phyloP scores from a whole-genome alignment of 2,888 invertebrate genomes.

The Ormyrus thymus region DNA sequence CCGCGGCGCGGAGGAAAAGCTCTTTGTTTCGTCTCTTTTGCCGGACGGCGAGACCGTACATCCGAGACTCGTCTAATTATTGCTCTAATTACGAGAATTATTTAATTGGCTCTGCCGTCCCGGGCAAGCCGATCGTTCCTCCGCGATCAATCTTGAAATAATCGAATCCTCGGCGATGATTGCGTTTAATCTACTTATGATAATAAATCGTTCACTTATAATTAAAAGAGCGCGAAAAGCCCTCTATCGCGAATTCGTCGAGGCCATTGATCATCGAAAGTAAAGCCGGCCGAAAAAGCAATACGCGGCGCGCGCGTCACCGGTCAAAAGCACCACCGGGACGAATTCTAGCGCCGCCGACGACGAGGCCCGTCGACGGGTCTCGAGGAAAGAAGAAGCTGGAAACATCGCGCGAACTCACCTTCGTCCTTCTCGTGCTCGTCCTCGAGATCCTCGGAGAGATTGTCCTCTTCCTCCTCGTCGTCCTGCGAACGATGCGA shows the following conservation, averaged over 20 bases:
- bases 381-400: too few species aligned
- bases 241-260: too few species aligned
- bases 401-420: constrained; percentile 69
- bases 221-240: too few species aligned
- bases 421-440: constrained; percentile 90
- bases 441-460: constrained; percentile 91
- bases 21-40: not conserved
- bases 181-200: too few species aligned
- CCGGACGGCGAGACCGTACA: not conserved
- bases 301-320: too few species aligned
- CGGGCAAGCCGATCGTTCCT: constrained; percentile 4
- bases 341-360: too few species aligned
- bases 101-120: constrained; percentile 42
- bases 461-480: constrained; percentile 90
- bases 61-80: constrained; percentile 44
- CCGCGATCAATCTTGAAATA: not conserved
- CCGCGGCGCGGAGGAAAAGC: too few species aligned
- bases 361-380: too few species aligned
- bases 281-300: too few species aligned
- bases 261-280: too few species aligned
- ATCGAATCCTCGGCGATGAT: not conserved
- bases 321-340: too few species aligned
- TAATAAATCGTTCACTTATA: too few species aligned
- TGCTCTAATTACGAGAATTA: constrained; percentile 46
- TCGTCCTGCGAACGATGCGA: constrained; percentile 83